phyloP scores from a whole-genome alignment of 2,113 vertebrate species.

The Jacana jacana region DNA sequence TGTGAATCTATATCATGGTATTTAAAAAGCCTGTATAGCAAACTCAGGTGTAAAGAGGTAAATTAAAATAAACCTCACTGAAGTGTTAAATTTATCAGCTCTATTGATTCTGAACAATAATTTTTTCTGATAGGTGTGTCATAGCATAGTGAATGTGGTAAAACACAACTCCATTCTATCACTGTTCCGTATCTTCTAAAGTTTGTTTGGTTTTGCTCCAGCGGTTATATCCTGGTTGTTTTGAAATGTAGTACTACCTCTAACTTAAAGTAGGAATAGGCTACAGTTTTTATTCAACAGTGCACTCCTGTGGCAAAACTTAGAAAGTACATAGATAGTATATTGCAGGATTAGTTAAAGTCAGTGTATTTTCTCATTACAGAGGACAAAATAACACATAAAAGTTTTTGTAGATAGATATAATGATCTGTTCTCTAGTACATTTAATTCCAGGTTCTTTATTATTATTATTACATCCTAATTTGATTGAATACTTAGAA shows the following conservation, averaged over 20 bases:
- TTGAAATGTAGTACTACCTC: fast-evolving
- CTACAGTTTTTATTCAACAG: background rate
- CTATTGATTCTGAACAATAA: background rate
- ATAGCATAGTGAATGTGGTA: background rate
- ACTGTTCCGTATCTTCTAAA: background rate
- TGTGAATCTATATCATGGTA: background rate
- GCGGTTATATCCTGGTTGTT: background rate
- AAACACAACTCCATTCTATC: background rate
- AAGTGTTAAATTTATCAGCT: background rate
- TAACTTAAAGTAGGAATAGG: background rate
- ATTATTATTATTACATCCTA: too few relatives aligned
- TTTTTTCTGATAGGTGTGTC: background rate
- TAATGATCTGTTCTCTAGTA: background rate
- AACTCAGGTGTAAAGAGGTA: background rate
- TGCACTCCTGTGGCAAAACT: background rate
- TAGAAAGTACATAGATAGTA: background rate
- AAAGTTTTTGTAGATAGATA: background rate
- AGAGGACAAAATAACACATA: background rate
- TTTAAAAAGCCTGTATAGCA: background rate
- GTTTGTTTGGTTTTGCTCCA: background rate
- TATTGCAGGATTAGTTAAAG: background rate
- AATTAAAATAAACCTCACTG: background rate
- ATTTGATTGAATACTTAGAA: background rate
- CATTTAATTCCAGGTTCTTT: background rate
- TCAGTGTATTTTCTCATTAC: background rate